A percentile compares a stretch with the other conserved stretches of the same genome.
These are phyloP conservation scores for Protobothrops flavoviridis DNA, from an alignment of 2,113 vertebrate species.

Conservation along the genomic window DNA sequence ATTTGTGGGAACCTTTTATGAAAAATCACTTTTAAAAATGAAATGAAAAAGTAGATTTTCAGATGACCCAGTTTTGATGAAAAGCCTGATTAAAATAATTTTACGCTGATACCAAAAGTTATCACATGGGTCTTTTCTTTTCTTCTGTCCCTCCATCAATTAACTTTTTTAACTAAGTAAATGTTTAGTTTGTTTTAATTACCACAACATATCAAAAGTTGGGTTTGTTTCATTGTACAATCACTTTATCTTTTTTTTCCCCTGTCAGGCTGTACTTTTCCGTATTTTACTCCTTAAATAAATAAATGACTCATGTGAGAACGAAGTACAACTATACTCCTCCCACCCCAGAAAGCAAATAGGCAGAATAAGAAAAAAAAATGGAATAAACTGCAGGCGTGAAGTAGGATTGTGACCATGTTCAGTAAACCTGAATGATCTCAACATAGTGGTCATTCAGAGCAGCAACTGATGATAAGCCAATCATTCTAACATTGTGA, in stretches of 20 bases:
- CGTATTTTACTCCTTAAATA: neutral
- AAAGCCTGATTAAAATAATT: neutral
- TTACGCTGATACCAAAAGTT: neutral
- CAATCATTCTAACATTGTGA: neutral
- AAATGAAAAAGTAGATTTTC: neutral
- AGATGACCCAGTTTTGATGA: neutral
- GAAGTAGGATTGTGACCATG: neutral
- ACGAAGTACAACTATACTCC: neutral
- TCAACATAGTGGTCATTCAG: neutral
- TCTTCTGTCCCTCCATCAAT: neutral
- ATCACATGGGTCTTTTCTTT: neutral
- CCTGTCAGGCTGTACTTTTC: neutral
- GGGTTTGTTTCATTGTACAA: neutral
- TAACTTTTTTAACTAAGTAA: neutral
- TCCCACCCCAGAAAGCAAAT: neutral
- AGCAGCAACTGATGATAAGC: neutral
- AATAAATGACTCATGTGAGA: neutral
- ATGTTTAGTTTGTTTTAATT: neutral
- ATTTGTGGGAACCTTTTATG: neutral
- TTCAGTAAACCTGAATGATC: neutral
- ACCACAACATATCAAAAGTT: neutral
- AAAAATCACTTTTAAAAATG: neutral
- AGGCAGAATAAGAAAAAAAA: neutral
- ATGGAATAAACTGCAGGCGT: neutral
- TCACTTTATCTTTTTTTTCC: neutral